Conservation (phyloP, 2,113 vertebrate genomes). For the Microcebus jonahi region DNA sequence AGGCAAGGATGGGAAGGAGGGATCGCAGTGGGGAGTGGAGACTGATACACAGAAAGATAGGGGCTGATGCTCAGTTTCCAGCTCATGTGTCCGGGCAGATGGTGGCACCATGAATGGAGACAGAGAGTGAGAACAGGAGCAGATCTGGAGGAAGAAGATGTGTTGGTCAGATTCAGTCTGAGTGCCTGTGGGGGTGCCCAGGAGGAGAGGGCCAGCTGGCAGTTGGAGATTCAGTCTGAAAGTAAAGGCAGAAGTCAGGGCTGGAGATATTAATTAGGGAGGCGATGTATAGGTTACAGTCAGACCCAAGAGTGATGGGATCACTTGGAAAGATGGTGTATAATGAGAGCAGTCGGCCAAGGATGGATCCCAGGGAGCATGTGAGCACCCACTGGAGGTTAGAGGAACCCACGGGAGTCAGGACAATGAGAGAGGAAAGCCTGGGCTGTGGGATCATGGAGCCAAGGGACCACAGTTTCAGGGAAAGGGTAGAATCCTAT, state of each 20-base stretch:
- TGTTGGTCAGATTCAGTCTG: background rate
- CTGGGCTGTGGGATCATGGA: background rate
- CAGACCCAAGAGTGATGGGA: background rate
- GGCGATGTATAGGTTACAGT: background rate
- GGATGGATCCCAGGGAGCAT: background rate
- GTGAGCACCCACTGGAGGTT: background rate
- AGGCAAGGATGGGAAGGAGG: background rate
- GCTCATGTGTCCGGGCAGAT: background rate
- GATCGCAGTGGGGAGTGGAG: background rate
- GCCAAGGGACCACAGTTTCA: background rate
- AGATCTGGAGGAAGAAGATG: background rate
- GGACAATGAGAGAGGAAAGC: too few species aligned
- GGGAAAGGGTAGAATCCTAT: background rate
- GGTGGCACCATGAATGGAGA: background rate
- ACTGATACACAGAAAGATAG: background rate
- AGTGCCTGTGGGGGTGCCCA: background rate
- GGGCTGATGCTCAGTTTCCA: background rate
- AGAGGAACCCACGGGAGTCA: background rate
- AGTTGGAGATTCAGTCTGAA: background rate
- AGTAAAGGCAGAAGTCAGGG: background rate
- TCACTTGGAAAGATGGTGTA: background rate
- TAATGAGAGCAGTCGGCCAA: background rate
- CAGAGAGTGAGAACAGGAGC: background rate
- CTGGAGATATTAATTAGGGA: background rate
- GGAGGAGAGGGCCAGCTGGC: background rate